Evolutionary conservation across 2,797 vertebrate species (phyloP).

Genomic region (Lacerta agilis): DNA sequence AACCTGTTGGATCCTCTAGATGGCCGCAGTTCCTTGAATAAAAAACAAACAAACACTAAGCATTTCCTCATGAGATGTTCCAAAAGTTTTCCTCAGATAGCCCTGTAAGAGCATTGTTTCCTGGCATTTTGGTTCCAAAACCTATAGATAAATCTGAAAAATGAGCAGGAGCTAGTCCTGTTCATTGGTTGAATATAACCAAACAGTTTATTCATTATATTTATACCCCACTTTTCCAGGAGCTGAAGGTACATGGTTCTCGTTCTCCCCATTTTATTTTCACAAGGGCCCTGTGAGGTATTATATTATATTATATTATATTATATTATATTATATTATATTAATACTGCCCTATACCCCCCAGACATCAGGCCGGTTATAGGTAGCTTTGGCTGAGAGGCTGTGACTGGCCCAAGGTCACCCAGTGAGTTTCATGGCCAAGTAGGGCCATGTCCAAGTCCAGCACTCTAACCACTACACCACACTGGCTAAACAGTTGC

Average conservation of each 20-base stretch:
- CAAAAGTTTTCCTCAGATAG: not conserved
- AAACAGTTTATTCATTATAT: not conserved
- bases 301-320: too few species aligned
- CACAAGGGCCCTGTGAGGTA: too few species aligned
- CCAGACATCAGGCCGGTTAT: too few species aligned
- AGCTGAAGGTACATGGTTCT: too few species aligned
- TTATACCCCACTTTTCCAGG: too few species aligned
- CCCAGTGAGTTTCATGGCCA: too few species aligned
- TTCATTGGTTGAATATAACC: not conserved
- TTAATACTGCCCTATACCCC: too few species aligned
- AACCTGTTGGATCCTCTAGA: not conserved
- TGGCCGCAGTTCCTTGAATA: not conserved
- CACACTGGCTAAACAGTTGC: not conserved
- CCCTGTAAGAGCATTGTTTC: not conserved
- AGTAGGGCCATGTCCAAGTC: not conserved
- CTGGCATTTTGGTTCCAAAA: not conserved
- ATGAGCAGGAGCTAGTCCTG: not conserved
- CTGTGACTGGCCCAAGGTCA: too few species aligned
- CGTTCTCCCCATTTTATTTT: too few species aligned
- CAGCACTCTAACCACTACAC: not conserved
- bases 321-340: too few species aligned
- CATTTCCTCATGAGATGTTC: not conserved
- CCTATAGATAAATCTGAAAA: not conserved
- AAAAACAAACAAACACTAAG: not conserved
- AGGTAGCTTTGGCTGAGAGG: too few species aligned